phyloP scores from a whole-genome alignment of 1,140 invertebrate species.

The Steinernema khuongi region DNA sequence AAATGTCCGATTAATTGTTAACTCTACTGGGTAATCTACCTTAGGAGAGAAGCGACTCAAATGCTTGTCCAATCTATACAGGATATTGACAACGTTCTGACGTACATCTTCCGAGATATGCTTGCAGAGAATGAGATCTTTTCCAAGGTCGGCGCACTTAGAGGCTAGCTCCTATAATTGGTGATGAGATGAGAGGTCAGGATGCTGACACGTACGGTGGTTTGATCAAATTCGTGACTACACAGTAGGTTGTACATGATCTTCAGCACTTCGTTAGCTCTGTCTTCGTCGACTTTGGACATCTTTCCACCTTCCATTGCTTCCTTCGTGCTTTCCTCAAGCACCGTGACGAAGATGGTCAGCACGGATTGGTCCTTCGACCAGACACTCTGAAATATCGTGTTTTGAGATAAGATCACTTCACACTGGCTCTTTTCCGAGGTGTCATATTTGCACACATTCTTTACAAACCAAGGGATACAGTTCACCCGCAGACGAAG shows the following conservation, averaged over 20 bases:
- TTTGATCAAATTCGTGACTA: constrained; percentile 18
- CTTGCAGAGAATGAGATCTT: constrained; percentile 26
- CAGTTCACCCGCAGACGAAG: too few species aligned
- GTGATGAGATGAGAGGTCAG: neutral
- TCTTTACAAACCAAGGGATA: too few species aligned
- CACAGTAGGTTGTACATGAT: constrained; percentile 49
- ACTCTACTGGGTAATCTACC: neutral
- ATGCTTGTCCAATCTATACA: constrained; percentile 31
- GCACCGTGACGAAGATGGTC: neutral
- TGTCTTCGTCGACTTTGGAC: constrained; percentile 15
- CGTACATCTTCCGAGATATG: constrained; percentile 35
- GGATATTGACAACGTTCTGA: constrained; percentile 47
- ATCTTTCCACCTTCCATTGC: neutral
- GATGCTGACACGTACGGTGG: neutral
- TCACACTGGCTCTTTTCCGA: too few species aligned
- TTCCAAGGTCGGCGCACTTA: constrained; percentile 36
- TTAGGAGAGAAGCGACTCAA: neutral
- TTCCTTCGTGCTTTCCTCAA: neutral
- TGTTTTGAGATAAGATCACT: too few species aligned
- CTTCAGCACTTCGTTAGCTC: constrained; percentile 39
- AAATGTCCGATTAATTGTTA: neutral
- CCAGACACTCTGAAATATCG: neutral
- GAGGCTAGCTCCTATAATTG: constrained; percentile 31
- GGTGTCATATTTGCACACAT: too few species aligned
- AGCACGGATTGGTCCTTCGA: neutral